Percentiles rank a stretch among this genome's conserved stretches.
These are phyloP conservation scores for Agrotis ipsilon DNA, from an alignment of 2,888 invertebrate genomes.

Conservation along the genomic window DNA sequence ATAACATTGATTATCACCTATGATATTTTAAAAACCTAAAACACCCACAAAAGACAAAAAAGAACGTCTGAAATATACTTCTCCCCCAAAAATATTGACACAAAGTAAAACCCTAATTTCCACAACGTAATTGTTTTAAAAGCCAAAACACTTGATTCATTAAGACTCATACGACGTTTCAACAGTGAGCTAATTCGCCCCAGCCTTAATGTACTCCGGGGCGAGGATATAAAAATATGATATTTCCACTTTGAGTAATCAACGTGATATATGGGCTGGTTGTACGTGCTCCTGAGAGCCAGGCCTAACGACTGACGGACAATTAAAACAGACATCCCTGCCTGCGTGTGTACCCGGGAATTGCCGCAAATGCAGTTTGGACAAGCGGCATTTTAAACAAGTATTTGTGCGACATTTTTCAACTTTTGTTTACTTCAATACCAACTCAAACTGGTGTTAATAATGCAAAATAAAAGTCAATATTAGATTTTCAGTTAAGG, in stretches of 20 bases:
- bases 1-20: no score
- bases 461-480: constrained; percentile 14
- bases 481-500: constrained; percentile 10
- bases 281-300: constrained; percentile 72
- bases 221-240: constrained; percentile 76
- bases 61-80: not conserved
- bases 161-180: constrained; percentile 31
- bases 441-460: constrained; percentile 3
- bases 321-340: constrained; percentile 77
- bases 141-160: constrained; percentile 41
- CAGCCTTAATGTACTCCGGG: constrained; percentile 64
- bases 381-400: constrained; percentile 53
- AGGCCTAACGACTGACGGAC: constrained; percentile 78
- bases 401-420: constrained; percentile 27
- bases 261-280: constrained; percentile 77
- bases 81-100: not conserved
- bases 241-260: constrained; percentile 80
- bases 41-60: not conserved
- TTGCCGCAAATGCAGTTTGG: constrained; percentile 62
- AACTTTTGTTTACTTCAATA: constrained; percentile 28
- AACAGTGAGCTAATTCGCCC: constrained; percentile 59
- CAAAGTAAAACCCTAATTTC: constrained; percentile 5
- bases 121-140: constrained; percentile 28
- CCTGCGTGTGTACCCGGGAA: constrained; percentile 49
- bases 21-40: not conserved